Base-by-base conservation (phyloP, 2,888 invertebrate genomes). In the Aleiodes leptofemur region DNA sequence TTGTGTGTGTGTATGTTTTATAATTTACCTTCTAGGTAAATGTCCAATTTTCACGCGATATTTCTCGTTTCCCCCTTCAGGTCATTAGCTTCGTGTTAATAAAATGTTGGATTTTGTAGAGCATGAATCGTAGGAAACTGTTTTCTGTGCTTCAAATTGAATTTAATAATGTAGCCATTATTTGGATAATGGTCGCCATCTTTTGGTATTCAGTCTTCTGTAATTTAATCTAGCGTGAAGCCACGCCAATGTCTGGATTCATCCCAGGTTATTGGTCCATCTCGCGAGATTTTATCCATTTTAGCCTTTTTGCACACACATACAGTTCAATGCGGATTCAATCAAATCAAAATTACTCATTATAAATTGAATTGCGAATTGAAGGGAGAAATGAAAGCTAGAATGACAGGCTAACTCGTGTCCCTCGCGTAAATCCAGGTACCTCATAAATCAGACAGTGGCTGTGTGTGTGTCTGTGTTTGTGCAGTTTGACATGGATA, bases 181-280 rank as follows among this genome's bases (percentile, higher is more conserved):
- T 43, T n/a, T 29, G 16, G 14, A 51, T n/a, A 14, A 48, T 50
- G 29, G 53, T 14, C 68, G 68, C 68, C 68, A 68, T 68, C 68
- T 68, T 68, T 68, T 51, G 34, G 53, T 31, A 68, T 68, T 29
- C 68, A 51, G 51, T 51, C 64, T 43, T 9, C 8, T 29, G 68
- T 68, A 68, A 68, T 51, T 68, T 53, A 53, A 68, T 68, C 68
- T 68, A 68, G 29, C 68, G 68, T 68, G 68, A 68, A 68, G 68
- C 68, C 68, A 68, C 68, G 51, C 68, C 68, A 68, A 23, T 1
- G 50, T 3, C 68, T 31, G 50, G 9, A 68, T 68, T 23, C 51
- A 50, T n/a, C 68, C n/a, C 31, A 50, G 50, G 14, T 6, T 23
- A 23, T 14, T 16, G 7, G 9, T 53, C 9, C 16, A 53, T 53